phyloP scores from a whole-genome alignment of 2,888 invertebrate species.

The Pediacus dermestoides region DNA sequence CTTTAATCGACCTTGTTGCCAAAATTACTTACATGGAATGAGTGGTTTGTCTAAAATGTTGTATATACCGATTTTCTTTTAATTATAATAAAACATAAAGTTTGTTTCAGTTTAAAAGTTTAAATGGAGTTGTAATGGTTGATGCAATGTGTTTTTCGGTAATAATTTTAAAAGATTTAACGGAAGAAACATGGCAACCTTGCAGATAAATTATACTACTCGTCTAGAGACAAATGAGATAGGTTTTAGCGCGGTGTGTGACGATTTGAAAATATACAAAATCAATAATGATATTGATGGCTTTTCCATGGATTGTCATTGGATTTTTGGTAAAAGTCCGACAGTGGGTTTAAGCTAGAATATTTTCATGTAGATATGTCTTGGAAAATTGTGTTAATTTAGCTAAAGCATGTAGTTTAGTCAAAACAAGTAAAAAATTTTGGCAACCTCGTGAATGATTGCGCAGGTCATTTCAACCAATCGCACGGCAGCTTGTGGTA shows the following conservation, averaged over 20 bases:
- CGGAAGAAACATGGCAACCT: constrained; percentile 31
- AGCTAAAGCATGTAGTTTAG: constrained; percentile 2
- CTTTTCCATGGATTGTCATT: too few relatives aligned
- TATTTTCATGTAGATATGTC: background rate
- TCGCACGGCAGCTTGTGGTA: constrained; percentile 24
- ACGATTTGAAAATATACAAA: constrained; percentile 20
- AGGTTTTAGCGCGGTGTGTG: too few relatives aligned
- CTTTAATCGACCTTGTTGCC: too few relatives aligned
- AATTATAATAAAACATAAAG: too few relatives aligned
- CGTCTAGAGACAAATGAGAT: constrained; percentile 20
- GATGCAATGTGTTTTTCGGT: too few relatives aligned
- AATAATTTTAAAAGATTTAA: too few relatives aligned
- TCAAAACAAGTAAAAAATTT: constrained; percentile 40
- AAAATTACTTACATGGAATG: too few relatives aligned
- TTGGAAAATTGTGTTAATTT: constrained; percentile 5
- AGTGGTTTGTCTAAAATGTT: too few relatives aligned
- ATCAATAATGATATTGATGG: too few relatives aligned
- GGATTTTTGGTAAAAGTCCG: background rate
- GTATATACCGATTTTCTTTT: too few relatives aligned
- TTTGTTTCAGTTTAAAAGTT: too few relatives aligned
- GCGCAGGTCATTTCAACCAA: constrained; percentile 40
- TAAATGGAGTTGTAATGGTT: too few relatives aligned
- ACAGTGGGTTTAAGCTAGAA: background rate
- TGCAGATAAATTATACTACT: constrained; percentile 35
- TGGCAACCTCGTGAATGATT: constrained; percentile 44